Conservation (phyloP, 1,140 invertebrate genomes). For the Oncopeltus fasciatus region DNA sequence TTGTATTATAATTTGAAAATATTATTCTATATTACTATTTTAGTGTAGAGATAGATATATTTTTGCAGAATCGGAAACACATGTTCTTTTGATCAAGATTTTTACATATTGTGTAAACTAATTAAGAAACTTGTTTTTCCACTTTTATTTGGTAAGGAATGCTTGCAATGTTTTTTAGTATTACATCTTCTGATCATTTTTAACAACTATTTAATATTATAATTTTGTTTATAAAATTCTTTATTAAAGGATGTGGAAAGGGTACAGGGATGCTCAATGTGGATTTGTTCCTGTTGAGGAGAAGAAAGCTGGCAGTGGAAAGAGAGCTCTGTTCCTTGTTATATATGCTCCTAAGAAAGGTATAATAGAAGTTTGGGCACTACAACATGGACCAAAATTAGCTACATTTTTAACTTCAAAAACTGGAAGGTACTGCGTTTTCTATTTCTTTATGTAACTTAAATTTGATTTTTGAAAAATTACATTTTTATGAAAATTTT, state of each 20-base stretch:
- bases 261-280: slow-evolving; percentile 82
- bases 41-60: too few species aligned
- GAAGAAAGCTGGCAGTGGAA: slow-evolving; percentile 31
- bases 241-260: slow-evolving; percentile 29
- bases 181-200: neutral
- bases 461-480: neutral
- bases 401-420: slow-evolving; percentile 80
- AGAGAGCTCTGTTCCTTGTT: slow-evolving; percentile 55
- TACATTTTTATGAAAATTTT: neutral
- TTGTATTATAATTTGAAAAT: too few species aligned
- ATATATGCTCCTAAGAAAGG: slow-evolving; percentile 75
- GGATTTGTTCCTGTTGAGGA: slow-evolving; percentile 72
- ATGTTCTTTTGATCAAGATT: too few species aligned
- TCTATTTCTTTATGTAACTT: neutral
- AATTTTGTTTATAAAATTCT: slow-evolving; percentile 3
- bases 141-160: too few species aligned
- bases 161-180: too few species aligned
- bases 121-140: too few species aligned
- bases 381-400: slow-evolving; percentile 73
- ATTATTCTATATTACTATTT: too few species aligned
- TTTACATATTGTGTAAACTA: too few species aligned
- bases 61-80: too few species aligned
- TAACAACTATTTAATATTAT: neutral
- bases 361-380: slow-evolving; percentile 71
- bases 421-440: slow-evolving; percentile 42